Percentiles rank a stretch among this genome's conserved stretches.
These are phyloP conservation scores for Prolemur simus DNA, from an alignment of 2,113 vertebrate species.

Conservation along the genomic window DNA sequence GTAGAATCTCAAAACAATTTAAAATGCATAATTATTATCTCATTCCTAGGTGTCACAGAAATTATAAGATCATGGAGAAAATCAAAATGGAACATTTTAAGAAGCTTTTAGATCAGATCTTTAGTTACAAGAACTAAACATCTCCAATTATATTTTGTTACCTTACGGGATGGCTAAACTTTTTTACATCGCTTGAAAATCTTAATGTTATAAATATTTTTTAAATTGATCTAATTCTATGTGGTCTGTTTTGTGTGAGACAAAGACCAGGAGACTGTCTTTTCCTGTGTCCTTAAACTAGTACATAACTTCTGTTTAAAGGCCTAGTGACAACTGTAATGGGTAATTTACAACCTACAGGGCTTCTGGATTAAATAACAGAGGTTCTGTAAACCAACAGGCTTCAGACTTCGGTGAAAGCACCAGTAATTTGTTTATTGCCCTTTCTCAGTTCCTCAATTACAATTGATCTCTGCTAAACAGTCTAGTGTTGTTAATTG, in stretches of 20 bases:
- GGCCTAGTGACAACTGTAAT: conserved; percentile 77
- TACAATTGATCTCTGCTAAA: conserved; percentile 82
- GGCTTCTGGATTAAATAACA: conserved; percentile 84
- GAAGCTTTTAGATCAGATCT: neutral
- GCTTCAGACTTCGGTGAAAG: conserved; percentile 82
- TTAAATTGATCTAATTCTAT: conserved; percentile 49
- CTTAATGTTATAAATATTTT: neutral
- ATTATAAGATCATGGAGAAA: neutral
- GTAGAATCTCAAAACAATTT: neutral
- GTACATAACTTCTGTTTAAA: conserved; percentile 81
- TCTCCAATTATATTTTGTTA: neutral
- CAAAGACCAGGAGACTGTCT: conserved; percentile 52
- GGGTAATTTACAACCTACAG: conserved; percentile 86
- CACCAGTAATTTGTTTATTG: conserved; percentile 89
- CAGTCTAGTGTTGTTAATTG: conserved; percentile 81
- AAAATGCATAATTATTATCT: neutral
- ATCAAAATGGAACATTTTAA: conserved; percentile 31
- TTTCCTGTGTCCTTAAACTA: conserved; percentile 68
- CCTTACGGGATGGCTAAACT: neutral
- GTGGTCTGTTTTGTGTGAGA: conserved; percentile 62
- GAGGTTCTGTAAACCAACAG: conserved; percentile 82
- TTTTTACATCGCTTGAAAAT: neutral
- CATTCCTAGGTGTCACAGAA: neutral
- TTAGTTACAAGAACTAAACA: neutral
- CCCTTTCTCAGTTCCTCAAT: conserved; percentile 81